These are phyloP conservation scores for Philopotamus ludificatus DNA, from an alignment of 1,140 invertebrate genomes.

Conservation along the genomic window DNA sequence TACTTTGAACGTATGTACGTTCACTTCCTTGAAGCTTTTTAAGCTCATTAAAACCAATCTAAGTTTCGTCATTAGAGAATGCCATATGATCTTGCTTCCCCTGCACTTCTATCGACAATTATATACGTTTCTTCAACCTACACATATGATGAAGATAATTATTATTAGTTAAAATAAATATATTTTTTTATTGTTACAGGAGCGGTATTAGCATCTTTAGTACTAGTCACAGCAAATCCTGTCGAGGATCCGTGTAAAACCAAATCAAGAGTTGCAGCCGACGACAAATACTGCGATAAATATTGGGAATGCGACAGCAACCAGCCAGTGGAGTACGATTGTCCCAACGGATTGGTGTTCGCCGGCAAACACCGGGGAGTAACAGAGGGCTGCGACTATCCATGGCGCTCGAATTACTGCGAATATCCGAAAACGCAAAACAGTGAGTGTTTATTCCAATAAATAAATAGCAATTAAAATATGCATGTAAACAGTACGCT, in stretches of 20 bases:
- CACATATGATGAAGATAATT: background rate
- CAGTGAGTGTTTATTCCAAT: conserved; percentile 52
- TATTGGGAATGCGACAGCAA: conserved; percentile 82
- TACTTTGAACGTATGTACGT: too few species aligned
- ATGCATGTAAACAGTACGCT: too few species aligned
- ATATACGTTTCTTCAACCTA: too few species aligned
- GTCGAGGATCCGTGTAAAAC: conserved; percentile 74
- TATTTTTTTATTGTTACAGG: conserved; percentile 9
- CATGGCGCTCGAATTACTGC: conserved; percentile 85
- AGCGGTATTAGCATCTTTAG: background rate
- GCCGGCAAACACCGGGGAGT: conserved; percentile 83
- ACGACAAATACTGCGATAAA: conserved; percentile 80
- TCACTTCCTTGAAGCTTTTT: too few species aligned
- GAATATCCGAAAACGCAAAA: conserved; percentile 59
- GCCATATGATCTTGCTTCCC: too few species aligned
- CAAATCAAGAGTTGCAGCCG: conserved; percentile 70
- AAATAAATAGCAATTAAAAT: too few species aligned
- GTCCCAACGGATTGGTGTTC: conserved; percentile 86
- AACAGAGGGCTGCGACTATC: conserved; percentile 85
- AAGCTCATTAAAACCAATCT: too few species aligned
- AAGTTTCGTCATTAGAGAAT: too few species aligned
- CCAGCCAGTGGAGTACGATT: conserved; percentile 80
- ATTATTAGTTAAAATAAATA: background rate
- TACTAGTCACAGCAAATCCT: conserved; percentile 8
- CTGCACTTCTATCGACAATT: too few species aligned